Conservation (phyloP, 1,140 invertebrate genomes). For the Halictus rubicundus region DNA sequence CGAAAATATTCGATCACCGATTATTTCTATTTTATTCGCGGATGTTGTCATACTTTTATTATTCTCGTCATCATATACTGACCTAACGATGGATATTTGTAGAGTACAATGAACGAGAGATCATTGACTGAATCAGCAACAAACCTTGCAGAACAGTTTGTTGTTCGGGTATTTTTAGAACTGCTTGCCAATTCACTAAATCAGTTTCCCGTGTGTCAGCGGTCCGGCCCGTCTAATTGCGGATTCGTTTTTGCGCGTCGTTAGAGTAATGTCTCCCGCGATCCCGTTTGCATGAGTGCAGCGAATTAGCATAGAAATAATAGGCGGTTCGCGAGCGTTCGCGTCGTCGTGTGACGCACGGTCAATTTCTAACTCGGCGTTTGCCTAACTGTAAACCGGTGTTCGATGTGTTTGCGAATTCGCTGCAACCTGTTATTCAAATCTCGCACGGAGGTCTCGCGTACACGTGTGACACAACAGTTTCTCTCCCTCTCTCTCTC, state of each 20-base stretch:
- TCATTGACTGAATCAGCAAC: too few species aligned
- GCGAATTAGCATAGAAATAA: constrained; percentile 45
- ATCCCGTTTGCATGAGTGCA: background rate
- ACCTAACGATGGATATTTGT: too few species aligned
- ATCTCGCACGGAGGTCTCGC: constrained; percentile 11
- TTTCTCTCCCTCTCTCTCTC: too few species aligned
- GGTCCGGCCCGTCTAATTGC: background rate
- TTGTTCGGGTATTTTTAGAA: too few species aligned
- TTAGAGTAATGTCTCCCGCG: background rate
- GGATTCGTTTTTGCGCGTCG: background rate
- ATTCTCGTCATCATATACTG: too few species aligned
- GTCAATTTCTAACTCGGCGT: constrained; percentile 41
- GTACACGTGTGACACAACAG: background rate
- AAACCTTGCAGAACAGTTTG: too few species aligned
- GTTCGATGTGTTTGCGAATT: constrained; percentile 26
- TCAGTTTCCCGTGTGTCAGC: too few species aligned
- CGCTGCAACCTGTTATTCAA: constrained; percentile 33
- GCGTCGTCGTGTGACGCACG: background rate
- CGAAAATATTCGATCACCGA: too few species aligned
- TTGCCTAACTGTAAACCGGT: constrained; percentile 54
- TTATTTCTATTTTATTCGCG: too few species aligned
- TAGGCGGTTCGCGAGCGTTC: background rate
- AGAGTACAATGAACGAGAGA: too few species aligned
- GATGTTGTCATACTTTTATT: too few species aligned
- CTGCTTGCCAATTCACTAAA: too few species aligned